Evolutionary conservation across 2,113 vertebrate species (phyloP).

Genomic region (Trichechus manatus): DNA sequence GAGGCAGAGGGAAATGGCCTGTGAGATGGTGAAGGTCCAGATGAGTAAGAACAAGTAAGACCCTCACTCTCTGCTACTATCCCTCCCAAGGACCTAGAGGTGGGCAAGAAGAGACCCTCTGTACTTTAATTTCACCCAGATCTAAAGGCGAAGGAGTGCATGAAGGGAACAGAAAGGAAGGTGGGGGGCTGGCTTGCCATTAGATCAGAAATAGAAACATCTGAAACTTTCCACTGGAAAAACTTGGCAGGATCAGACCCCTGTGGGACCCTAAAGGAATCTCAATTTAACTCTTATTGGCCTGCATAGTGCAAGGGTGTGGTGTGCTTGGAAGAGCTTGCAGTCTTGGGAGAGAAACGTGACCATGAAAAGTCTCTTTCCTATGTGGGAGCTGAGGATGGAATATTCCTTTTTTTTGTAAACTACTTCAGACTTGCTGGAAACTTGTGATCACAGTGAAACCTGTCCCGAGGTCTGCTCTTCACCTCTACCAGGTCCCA

Average conservation of each 20-base stretch:
- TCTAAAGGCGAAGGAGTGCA: constrained; percentile 36
- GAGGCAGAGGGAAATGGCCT: background rate
- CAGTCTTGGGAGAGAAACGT: constrained; percentile 60
- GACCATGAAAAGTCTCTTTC: constrained; percentile 69
- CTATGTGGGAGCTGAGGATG: constrained; percentile 66
- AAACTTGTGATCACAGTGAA: constrained; percentile 70
- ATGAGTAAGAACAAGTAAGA: constrained; percentile 36
- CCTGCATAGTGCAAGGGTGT: constrained; percentile 60
- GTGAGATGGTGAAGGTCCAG: background rate
- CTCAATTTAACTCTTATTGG: constrained; percentile 77
- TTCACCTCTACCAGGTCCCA: constrained; percentile 64
- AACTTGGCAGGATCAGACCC: constrained; percentile 76
- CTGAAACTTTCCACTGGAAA: constrained; percentile 81
- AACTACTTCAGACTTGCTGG: constrained; percentile 68
- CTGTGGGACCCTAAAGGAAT: constrained; percentile 64
- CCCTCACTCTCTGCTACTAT: background rate
- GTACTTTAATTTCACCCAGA: constrained; percentile 52
- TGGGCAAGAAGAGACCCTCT: background rate
- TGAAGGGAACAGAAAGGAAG: constrained; percentile 54
- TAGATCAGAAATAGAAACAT: constrained; percentile 78
- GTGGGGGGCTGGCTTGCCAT: constrained; percentile 3
- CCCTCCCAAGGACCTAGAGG: background rate
- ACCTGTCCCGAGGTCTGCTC: constrained; percentile 68
- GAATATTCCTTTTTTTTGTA: constrained; percentile 53
- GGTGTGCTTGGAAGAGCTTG: constrained; percentile 69